Percentiles rank a stretch among this genome's conserved stretches.
These are phyloP conservation scores for Philonicus albiceps DNA, from an alignment of 2,888 invertebrate species.

Conservation along the genomic window DNA sequence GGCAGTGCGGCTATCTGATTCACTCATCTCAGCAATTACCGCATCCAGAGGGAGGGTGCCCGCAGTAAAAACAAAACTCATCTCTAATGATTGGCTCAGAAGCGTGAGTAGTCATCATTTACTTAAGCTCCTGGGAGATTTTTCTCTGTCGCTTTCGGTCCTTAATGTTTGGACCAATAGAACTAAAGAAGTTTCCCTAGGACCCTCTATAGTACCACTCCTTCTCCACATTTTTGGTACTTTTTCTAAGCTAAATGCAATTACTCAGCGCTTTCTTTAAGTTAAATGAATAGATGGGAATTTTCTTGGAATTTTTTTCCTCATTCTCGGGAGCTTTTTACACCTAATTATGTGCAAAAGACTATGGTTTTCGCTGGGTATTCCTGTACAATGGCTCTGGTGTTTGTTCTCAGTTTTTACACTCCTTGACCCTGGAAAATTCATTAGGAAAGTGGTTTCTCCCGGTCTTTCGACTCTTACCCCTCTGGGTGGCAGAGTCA, in stretches of 20 bases:
- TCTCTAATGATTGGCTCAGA: conserved; percentile 37
- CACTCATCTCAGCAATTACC: conserved; percentile 21
- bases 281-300: conserved; percentile 35
- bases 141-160: conserved; percentile 4
- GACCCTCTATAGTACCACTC: neutral
- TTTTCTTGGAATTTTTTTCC: conserved; percentile 22
- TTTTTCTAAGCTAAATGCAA: conserved; percentile 36
- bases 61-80: conserved; percentile 32
- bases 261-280: conserved; percentile 42
- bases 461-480: neutral
- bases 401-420: conserved; percentile 29
- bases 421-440: conserved; percentile 31
- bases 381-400: neutral
- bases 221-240: neutral
- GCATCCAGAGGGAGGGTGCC: neutral
- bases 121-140: conserved; percentile 24
- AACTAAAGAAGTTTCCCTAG: neutral
- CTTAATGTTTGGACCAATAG: neutral
- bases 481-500: neutral
- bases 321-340: conserved; percentile 18
- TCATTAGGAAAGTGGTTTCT: conserved; percentile 39
- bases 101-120: conserved; percentile 38
- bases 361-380: conserved; percentile 16
- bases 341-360: conserved; percentile 40
- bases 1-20: neutral